A percentile compares a stretch with the other conserved stretches of the same genome.
phyloP scores from a whole-genome alignment of 1,140 invertebrate species.

The Ctenoplectra terminalis region DNA sequence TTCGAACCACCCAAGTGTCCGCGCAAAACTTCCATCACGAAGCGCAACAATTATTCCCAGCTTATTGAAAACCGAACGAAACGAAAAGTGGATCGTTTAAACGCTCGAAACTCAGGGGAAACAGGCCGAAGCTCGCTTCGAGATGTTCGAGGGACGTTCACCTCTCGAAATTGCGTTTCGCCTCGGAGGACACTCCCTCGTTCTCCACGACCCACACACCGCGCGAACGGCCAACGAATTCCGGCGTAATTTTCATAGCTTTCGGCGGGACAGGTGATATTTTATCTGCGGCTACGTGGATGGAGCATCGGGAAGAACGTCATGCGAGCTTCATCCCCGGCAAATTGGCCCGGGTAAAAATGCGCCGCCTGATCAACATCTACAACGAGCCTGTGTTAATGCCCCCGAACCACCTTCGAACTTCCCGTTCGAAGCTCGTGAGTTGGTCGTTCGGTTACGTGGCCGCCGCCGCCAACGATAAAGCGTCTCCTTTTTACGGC shows the following conservation, averaged over 20 bases:
- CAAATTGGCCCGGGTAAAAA: slow-evolving; percentile 65
- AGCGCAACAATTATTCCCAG: too few relatives aligned
- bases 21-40: too few relatives aligned
- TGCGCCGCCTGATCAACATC: slow-evolving; percentile 62
- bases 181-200: not conserved
- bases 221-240: not conserved
- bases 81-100: too few relatives aligned
- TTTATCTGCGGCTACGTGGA: slow-evolving; percentile 20
- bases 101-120: not conserved
- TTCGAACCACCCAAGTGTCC: too few relatives aligned
- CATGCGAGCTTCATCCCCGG: slow-evolving; percentile 56
- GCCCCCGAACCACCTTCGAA: slow-evolving; percentile 26
- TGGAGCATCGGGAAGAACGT: slow-evolving; percentile 19
- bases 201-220: not conserved
- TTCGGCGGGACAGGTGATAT: slow-evolving; percentile 36
- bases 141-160: not conserved
- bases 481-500: slow-evolving; percentile 65
- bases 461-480: slow-evolving; percentile 47
- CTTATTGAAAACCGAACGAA: too few relatives aligned
- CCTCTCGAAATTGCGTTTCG: slow-evolving; percentile 6
- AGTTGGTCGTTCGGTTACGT: slow-evolving; percentile 43
- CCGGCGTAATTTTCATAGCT: slow-evolving; percentile 31
- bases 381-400: slow-evolving; percentile 58
- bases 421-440: slow-evolving; percentile 25
- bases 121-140: not conserved